phyloP scores from a whole-genome alignment of 2,888 invertebrate genomes.

The Eumerus sabulonum region DNA sequence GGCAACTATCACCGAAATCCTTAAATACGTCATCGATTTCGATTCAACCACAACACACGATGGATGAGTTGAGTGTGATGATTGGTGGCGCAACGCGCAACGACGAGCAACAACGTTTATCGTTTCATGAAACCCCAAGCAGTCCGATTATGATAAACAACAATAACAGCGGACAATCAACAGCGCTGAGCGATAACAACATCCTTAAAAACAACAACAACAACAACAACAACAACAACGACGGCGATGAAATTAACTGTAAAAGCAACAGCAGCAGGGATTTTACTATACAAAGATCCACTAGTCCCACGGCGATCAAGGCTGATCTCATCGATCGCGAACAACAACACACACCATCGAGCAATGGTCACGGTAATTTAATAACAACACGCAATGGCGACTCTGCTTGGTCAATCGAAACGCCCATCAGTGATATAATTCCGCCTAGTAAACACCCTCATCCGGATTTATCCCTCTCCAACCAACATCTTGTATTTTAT shows the following conservation, averaged over 20 bases:
- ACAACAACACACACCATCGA: conserved; percentile 53
- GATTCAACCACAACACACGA: conserved; percentile 45
- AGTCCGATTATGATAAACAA: conserved; percentile 21
- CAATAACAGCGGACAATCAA: conserved; percentile 36
- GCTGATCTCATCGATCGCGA: conserved; percentile 42
- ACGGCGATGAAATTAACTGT: conserved; percentile 40
- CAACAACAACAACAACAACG: conserved; percentile 45
- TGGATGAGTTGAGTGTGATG: conserved; percentile 57
- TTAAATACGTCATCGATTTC: conserved; percentile 31
- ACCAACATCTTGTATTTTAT: conserved; percentile 19
- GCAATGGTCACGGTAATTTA: conserved; percentile 31
- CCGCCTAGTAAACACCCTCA: conserved; percentile 41
- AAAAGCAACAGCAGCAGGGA: conserved; percentile 47
- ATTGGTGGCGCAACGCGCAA: conserved; percentile 51
- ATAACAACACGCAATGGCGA: conserved; percentile 42
- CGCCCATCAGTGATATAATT: conserved; percentile 55
- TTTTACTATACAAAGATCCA: conserved; percentile 18
- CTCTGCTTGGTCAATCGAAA: conserved; percentile 58
- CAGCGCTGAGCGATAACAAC: conserved; percentile 40
- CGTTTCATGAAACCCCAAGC: conserved; percentile 13
- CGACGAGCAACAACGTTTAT: conserved; percentile 39
- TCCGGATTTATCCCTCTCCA: not conserved
- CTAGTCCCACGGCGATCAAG: conserved; percentile 43
- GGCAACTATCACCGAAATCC: conserved; percentile 53
- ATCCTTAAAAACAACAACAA: conserved; percentile 44